These are phyloP conservation scores for Mungos mungo DNA, from an alignment of 2,113 vertebrate species.

Conservation along the genomic window DNA sequence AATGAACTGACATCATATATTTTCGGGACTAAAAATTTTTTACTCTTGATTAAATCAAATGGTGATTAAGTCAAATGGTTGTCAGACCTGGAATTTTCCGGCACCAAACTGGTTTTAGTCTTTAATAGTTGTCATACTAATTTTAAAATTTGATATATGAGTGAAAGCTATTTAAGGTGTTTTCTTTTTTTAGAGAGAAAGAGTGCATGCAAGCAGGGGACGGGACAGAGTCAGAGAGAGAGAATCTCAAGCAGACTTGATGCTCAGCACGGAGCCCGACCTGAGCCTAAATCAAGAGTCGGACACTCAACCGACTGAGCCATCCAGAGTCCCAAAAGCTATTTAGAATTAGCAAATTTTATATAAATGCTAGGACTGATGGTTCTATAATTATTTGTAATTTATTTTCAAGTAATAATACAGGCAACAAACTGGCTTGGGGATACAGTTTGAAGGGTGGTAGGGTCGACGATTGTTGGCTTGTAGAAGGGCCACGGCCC, in stretches of 20 bases:
- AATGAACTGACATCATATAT: neutral
- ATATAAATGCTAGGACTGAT: neutral
- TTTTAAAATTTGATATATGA: neutral
- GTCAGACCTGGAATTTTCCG: neutral
- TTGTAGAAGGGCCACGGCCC: neutral
- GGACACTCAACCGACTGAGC: too few species aligned
- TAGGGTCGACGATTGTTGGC: neutral
- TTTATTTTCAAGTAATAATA: constrained; percentile 5
- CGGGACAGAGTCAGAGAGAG: too few species aligned
- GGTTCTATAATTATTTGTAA: neutral
- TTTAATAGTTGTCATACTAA: neutral
- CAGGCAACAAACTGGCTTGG: neutral
- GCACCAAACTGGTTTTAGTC: neutral
- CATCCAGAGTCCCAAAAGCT: neutral
- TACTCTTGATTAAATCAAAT: neutral
- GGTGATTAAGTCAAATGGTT: neutral
- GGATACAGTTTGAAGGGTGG: neutral
- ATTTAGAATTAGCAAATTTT: neutral
- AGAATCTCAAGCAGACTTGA: too few species aligned
- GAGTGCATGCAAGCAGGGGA: too few species aligned
- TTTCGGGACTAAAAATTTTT: neutral
- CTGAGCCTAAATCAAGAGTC: too few species aligned
- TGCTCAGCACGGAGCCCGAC: too few species aligned
- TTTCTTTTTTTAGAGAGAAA: too few species aligned
- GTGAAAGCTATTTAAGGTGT: neutral